Percentiles rank a stretch among this genome's conserved stretches.
These are phyloP conservation scores for Eolophus roseicapilla DNA, from an alignment of 2,113 vertebrate genomes.

Conservation along the genomic window DNA sequence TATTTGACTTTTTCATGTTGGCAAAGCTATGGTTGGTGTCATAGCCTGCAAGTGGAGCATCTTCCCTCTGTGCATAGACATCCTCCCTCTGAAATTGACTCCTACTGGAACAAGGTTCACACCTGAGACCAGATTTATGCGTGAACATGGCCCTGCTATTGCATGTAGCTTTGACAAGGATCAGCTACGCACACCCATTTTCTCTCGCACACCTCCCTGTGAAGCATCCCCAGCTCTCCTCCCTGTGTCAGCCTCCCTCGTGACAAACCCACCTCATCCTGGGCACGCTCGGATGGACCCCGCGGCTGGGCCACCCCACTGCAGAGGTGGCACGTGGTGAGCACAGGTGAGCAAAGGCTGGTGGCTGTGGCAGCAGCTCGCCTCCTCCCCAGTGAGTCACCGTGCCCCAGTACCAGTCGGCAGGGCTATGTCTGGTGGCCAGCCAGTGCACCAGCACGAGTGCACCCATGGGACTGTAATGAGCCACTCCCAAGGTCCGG, in stretches of 20 bases:
- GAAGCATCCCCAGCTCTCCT: not conserved
- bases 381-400: constrained; percentile 40
- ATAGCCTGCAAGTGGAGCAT: not conserved
- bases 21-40: not conserved
- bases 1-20: not conserved
- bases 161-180: not conserved
- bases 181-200: not conserved
- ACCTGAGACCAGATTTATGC: not conserved
- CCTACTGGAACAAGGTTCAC: not conserved
- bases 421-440: not conserved
- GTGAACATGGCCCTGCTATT: fast-evolving
- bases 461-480: not conserved
- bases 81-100: not conserved
- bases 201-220: not conserved
- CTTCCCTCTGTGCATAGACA: not conserved
- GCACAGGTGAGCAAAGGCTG: not conserved
- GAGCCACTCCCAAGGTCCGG: constrained; percentile 2
- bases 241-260: not conserved
- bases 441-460: not conserved
- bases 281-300: fast-evolving
- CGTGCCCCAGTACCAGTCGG: not conserved
- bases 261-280: not conserved
- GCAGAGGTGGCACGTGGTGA: not conserved
- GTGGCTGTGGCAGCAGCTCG: not conserved
- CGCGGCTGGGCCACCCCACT: fast-evolving